Conservation (phyloP, 2,797 vertebrate species). For the Babyrousa celebensis region DNA sequence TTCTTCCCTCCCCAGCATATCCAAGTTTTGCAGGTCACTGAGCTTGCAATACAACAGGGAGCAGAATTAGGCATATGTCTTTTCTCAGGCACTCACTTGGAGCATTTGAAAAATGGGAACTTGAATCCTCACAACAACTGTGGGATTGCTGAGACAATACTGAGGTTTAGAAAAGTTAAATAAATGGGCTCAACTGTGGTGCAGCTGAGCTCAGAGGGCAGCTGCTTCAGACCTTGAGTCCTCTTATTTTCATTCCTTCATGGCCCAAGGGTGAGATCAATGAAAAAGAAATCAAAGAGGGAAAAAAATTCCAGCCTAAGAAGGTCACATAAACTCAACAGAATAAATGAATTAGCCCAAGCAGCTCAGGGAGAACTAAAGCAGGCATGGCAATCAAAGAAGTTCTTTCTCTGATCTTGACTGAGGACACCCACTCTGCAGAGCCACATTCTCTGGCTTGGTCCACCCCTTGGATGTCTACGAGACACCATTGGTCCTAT, state of each 20-base stretch:
- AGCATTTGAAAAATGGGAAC: neutral
- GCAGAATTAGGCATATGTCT: neutral
- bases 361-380: neutral
- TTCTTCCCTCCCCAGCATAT: neutral
- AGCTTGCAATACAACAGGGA: neutral
- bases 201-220: neutral
- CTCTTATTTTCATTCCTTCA: neutral
- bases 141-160: neutral
- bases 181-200: neutral
- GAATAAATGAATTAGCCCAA: neutral
- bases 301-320: neutral
- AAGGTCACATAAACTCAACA: neutral
- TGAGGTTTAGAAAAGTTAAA: neutral
- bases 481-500: neutral
- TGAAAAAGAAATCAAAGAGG: neutral
- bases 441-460: neutral
- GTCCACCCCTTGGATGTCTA: neutral
- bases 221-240: neutral
- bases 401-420: neutral
- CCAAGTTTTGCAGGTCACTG: constrained; percentile 36
- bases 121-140: neutral
- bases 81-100: neutral
- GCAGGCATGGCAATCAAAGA: neutral
- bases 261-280: neutral
- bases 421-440: neutral